A percentile compares a stretch with the other conserved stretches of the same genome.
phyloP scores from a whole-genome alignment of 2,113 vertebrate genomes.

The Phalacrocorax brasilianus region DNA sequence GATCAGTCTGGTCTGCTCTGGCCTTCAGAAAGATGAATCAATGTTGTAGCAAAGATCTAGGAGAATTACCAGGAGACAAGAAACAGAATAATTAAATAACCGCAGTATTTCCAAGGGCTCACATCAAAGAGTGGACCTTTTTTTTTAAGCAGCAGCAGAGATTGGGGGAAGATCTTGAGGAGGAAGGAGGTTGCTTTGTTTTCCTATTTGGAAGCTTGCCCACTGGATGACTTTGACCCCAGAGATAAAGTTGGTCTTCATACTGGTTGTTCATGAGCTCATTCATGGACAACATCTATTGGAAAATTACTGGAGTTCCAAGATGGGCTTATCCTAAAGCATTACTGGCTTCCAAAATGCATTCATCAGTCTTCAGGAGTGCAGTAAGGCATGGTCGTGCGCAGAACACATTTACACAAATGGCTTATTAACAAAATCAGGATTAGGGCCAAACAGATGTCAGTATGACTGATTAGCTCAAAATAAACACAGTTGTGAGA shows the following conservation, averaged over 20 bases:
- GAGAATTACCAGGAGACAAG: slow-evolving; percentile 20
- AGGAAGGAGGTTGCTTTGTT: slow-evolving; percentile 20
- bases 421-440: slow-evolving; percentile 39
- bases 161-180: not conserved
- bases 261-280: slow-evolving; percentile 51
- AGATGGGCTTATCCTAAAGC: slow-evolving; percentile 64
- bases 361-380: slow-evolving; percentile 67
- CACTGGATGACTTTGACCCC: not conserved
- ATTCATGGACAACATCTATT: slow-evolving; percentile 17
- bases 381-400: slow-evolving; percentile 30
- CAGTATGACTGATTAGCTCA: slow-evolving; percentile 67
- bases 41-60: not conserved
- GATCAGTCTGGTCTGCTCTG: slow-evolving; percentile 8
- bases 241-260: slow-evolving; percentile 60
- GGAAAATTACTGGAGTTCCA: slow-evolving; percentile 55
- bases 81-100: slow-evolving; percentile 25
- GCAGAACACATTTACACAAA: slow-evolving; percentile 55
- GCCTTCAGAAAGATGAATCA: slow-evolving; percentile 36
- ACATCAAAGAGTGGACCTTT: not conserved
- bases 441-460: slow-evolving; percentile 62
- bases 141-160: not conserved
- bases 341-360: slow-evolving; percentile 65
- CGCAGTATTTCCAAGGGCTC: not conserved
- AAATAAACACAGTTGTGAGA: slow-evolving; percentile 65
- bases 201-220: slow-evolving; percentile 39